These are phyloP conservation scores for Seira sanloemensis DNA, from an alignment of 2,888 invertebrate genomes.

Conservation along the genomic window DNA sequence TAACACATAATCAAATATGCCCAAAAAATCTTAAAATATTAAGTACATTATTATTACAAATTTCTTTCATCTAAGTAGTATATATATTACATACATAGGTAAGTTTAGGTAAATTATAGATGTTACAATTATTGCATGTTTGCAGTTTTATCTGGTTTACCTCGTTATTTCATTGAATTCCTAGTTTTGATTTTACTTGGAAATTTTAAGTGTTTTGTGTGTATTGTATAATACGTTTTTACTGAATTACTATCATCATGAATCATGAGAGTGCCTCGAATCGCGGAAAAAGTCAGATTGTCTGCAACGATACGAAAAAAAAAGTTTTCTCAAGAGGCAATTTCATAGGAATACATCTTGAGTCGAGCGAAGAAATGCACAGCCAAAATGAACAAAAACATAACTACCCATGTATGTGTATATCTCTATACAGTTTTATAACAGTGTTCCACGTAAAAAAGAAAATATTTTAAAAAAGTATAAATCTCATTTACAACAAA, in stretches of 20 bases:
- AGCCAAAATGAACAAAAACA: slow-evolving; percentile 46
- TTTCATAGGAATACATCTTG: slow-evolving; percentile 54
- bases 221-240: background rate
- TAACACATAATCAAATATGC: no score
- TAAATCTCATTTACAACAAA: slow-evolving; percentile 67
- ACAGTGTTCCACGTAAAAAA: slow-evolving; percentile 18
- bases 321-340: slow-evolving; percentile 34
- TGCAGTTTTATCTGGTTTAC: no score
- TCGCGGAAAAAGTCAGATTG: slow-evolving; percentile 54
- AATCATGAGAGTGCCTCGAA: slow-evolving; percentile 52
- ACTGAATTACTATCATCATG: background rate
- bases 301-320: slow-evolving; percentile 17
- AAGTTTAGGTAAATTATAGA: no score
- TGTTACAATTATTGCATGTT: no score
- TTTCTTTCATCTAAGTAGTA: no score
- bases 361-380: slow-evolving; percentile 50
- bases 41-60: no score
- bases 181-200: background rate
- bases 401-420: slow-evolving; percentile 20
- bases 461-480: slow-evolving; percentile 46
- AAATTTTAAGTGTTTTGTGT: background rate
- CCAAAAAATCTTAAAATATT: no score
- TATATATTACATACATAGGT: no score
- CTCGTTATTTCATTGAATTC: background rate
- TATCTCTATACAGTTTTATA: slow-evolving; percentile 9